Evolutionary conservation across 2,113 vertebrate genomes (phyloP), one percentile per base, ranked within the genome.

Genomic region (Echinops telfairi): DNA sequence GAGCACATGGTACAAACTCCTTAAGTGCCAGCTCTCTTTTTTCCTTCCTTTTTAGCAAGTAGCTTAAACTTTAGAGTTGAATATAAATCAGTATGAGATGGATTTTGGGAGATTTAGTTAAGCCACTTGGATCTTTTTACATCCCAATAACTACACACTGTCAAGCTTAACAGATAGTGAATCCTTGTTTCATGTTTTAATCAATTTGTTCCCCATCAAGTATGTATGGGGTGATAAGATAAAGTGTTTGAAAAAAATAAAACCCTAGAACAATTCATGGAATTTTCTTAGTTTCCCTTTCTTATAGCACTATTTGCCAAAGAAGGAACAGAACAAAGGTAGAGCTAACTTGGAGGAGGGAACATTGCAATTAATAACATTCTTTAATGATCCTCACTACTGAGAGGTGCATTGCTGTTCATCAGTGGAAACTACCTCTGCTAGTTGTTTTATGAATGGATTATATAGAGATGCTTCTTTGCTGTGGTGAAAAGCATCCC

Each of bases 171-270:
- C 43, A 58, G 58, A 93, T 93, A 94, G 83, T 73, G 89, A 95
- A 90, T 90, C 77, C 43, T 80, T 38, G 1, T 95, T 96, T 96
- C 93, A 96, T 92, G 91, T 97, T 96, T 94, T 90, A 94, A 96
- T 96, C 94, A 92, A 95, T 95, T 97, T 96, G 95, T 96, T 93
- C 83, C 95, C 73, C 80, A 83, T 88, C 90, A 92, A 95, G 80
- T 90, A 90, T 96, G 94, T 93, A 96, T 88, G 20, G 86, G 86
- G 86, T 47, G 95, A 95, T 95, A 94, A 96, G 86, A 95, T 66
- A 90, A 83, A 95, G 58, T 58, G 75, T 95, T 93, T 62, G 87
- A 25, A 15, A 81, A 93, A 76, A 11, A 79, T 43, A 83, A 95
- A 96, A 36, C 29, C 27, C 57, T 53, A 81, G 80, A 88, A 92